phyloP scores from a whole-genome alignment of 2,888 invertebrate species.

The Rutpela maculata region DNA sequence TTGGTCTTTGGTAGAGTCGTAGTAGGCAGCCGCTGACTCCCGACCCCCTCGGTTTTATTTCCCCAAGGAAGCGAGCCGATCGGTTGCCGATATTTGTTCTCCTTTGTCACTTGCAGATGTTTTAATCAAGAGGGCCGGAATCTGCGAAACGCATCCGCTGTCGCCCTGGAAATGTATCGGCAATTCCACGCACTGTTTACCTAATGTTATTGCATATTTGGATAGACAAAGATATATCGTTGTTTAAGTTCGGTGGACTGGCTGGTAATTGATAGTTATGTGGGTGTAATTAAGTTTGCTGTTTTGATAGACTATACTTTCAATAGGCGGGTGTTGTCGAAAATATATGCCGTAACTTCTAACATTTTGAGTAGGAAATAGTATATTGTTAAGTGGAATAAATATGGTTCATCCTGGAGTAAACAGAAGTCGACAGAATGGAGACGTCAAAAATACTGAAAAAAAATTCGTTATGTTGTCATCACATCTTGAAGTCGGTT shows the following conservation, averaged over 20 bases:
- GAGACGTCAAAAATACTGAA: too few species aligned
- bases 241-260: constrained; percentile 15
- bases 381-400: too few species aligned
- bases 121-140: constrained; percentile 60
- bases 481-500: too few species aligned
- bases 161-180: constrained; percentile 45
- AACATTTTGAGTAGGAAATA: too few species aligned
- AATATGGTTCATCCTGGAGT: too few species aligned
- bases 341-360: too few species aligned
- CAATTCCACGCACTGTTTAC: constrained; percentile 54
- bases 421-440: too few species aligned
- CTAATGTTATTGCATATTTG: constrained; percentile 52
- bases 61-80: constrained; percentile 61
- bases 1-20: constrained; percentile 31
- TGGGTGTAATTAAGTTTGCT: constrained; percentile 21
- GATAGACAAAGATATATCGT: constrained; percentile 46
- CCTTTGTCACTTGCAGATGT: constrained; percentile 65
- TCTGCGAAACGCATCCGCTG: constrained; percentile 43
- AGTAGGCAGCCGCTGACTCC: constrained; percentile 27
- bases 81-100: constrained; percentile 62
- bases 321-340: not conserved
- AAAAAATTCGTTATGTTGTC: too few species aligned
- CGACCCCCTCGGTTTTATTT: constrained; percentile 48
- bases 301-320: not conserved
- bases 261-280: constrained; percentile 29